Conservation (phyloP, 2,113 vertebrate genomes). For the Oceanites oceanicus region DNA sequence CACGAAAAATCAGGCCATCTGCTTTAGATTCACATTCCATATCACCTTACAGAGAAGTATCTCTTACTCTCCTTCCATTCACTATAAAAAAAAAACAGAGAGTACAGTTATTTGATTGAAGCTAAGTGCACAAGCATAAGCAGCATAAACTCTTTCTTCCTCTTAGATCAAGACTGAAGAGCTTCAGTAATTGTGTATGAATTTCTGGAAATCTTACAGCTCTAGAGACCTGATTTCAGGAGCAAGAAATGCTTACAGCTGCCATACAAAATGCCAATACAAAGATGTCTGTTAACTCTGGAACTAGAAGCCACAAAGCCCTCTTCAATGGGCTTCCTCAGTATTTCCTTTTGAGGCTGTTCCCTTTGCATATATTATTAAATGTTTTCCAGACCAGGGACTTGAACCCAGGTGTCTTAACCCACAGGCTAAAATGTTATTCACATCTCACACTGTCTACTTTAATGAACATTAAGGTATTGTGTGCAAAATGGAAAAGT, state of each 20-base stretch:
- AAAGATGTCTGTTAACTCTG: neutral
- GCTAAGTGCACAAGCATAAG: neutral
- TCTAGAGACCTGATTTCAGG: neutral
- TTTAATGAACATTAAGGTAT: neutral
- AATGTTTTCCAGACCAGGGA: neutral
- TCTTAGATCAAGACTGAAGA: neutral
- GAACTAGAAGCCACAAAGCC: neutral
- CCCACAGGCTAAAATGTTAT: neutral
- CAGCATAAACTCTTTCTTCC: neutral
- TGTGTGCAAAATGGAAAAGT: neutral
- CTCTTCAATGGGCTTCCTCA: neutral
- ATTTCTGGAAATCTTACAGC: neutral
- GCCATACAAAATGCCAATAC: neutral
- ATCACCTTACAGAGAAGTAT: neutral
- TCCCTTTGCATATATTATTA: neutral
- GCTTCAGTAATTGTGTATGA: neutral
- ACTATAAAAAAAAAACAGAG: neutral
- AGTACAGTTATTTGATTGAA: neutral
- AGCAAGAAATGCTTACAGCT: neutral
- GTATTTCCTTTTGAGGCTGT: neutral
- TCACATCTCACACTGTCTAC: neutral
- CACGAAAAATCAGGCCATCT: neutral
- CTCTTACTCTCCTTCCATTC: neutral
- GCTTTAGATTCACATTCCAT: neutral
- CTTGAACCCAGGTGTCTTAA: neutral